phyloP scores from a whole-genome alignment of 2,113 vertebrate species.

The Ptyas mucosa region DNA sequence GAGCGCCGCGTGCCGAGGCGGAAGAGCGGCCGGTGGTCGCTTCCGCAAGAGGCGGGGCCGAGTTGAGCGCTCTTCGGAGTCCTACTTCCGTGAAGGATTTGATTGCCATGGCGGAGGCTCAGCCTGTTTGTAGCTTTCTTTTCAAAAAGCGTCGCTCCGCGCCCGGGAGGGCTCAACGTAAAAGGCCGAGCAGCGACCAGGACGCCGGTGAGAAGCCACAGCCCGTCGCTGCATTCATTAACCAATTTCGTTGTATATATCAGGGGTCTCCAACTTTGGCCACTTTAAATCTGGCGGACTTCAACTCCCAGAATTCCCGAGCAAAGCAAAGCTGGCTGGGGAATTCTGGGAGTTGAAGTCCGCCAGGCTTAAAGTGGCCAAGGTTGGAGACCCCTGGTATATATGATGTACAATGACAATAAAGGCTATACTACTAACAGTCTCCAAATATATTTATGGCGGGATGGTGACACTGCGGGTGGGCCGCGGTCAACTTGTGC shows the following conservation, averaged over 20 bases:
- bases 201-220: conserved; percentile 67
- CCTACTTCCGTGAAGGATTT: neutral
- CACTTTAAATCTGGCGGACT: no score
- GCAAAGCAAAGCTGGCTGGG: no score
- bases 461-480: neutral
- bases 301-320: no score
- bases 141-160: conserved; percentile 77
- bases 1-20: rapidly evolving
- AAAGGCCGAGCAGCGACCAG: conserved; percentile 58
- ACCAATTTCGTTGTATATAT: no score
- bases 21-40: rapidly evolving
- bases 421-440: neutral
- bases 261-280: no score
- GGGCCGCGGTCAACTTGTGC: neutral
- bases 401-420: no score
- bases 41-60: neutral
- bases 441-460: neutral
- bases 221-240: neutral
- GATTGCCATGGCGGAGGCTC: conserved; percentile 70
- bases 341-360: no score
- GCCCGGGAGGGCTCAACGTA: conserved; percentile 66
- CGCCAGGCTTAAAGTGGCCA: no score
- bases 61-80: no score
- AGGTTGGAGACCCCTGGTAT: no score
- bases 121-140: conserved; percentile 71